These are phyloP conservation scores for Plebejus anna DNA, from an alignment of 2,888 invertebrate genomes.

Conservation along the genomic window DNA sequence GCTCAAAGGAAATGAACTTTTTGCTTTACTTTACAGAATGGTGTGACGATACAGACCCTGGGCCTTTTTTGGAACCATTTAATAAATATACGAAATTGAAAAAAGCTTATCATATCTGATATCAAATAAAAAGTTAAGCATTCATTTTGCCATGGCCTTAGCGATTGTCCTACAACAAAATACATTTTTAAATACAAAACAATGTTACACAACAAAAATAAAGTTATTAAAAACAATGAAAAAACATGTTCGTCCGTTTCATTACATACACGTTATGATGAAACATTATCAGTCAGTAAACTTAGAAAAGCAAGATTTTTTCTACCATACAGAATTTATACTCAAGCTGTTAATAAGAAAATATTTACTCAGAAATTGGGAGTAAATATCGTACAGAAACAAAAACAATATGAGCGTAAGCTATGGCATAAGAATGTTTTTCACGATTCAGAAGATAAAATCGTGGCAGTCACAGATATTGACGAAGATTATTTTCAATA, in stretches of 20 bases:
- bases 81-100: conserved; percentile 56
- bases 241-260: conserved; percentile 19
- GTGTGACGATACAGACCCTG: conserved; percentile 67
- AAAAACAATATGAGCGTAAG: conserved; percentile 50
- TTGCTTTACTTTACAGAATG: conserved; percentile 65
- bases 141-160: neutral
- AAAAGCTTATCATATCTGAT: neutral
- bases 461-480: conserved; percentile 50
- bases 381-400: conserved; percentile 50
- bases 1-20: conserved; percentile 59
- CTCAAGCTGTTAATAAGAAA: conserved; percentile 47
- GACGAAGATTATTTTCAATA: conserved; percentile 53
- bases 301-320: conserved; percentile 50
- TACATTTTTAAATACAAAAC: neutral
- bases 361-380: conserved; percentile 45
- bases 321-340: conserved; percentile 52
- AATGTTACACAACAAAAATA: neutral
- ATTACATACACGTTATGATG: conserved; percentile 41
- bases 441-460: conserved; percentile 47
- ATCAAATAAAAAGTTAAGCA: neutral
- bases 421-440: conserved; percentile 47
- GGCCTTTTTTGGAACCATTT: conserved; percentile 59
- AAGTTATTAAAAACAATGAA: conserved; percentile 29
- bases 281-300: conserved; percentile 43
- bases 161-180: neutral